phyloP scores from a whole-genome alignment of 30 jellyfish, hydroid and myxozoan species.

The Hydractinia echinata region DNA sequence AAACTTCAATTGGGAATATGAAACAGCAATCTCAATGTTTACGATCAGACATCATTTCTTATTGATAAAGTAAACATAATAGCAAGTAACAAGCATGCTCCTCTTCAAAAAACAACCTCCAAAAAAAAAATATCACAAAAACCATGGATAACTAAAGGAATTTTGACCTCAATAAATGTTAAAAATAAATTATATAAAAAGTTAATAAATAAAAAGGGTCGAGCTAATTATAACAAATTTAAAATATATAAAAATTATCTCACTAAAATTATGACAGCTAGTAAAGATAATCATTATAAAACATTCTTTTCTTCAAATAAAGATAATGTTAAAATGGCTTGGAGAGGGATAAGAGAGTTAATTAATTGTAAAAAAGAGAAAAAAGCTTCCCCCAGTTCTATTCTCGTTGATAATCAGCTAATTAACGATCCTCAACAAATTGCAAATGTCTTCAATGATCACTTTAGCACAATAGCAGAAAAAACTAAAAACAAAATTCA shows the following conservation, averaged over 20 bases:
- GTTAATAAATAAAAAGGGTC: background rate
- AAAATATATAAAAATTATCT: slow-evolving; percentile 26
- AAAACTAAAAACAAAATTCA: slow-evolving; percentile 27
- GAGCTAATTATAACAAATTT: slow-evolving; percentile 5
- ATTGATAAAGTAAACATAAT: background rate
- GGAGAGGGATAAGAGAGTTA: slow-evolving; percentile 48
- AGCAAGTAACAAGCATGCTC: too few species aligned
- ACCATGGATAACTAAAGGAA: slow-evolving; percentile 39
- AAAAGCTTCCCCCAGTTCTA: slow-evolving; percentile 21
- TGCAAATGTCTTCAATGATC: slow-evolving; percentile 44
- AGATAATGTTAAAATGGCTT: slow-evolving; percentile 34
- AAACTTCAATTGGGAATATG: background rate
- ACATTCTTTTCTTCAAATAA: slow-evolving; percentile 26
- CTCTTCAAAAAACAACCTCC: too few species aligned
- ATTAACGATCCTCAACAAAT: slow-evolving; percentile 26
- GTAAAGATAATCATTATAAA: slow-evolving; percentile 36
- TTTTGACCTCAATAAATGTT: background rate
- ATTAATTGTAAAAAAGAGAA: slow-evolving; percentile 27
- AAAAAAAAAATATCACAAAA: too few species aligned
- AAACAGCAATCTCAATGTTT: background rate
- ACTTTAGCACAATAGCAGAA: slow-evolving; percentile 37
- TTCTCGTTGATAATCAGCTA: slow-evolving; percentile 23
- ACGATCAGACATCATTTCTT: slow-evolving; percentile 5
- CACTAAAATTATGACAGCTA: slow-evolving; percentile 26
- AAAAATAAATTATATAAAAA: background rate